Conservation (phyloP, 2,797 vertebrate genomes). For the Pachyuromys duprasi region DNA sequence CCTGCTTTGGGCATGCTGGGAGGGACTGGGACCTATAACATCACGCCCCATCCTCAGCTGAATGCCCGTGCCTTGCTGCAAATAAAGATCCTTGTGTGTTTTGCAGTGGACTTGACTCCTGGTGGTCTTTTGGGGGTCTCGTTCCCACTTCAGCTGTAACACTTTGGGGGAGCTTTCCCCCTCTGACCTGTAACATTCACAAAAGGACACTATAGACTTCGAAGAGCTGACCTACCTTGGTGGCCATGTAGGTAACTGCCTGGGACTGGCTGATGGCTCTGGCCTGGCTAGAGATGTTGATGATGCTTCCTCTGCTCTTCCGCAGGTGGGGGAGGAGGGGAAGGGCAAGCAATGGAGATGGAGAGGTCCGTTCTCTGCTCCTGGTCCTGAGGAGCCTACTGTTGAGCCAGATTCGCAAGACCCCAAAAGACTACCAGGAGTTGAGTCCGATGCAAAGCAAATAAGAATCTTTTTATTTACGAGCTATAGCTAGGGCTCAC, state of each 20-base stretch:
- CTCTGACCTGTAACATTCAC: neutral
- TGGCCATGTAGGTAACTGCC: slow-evolving; percentile 90
- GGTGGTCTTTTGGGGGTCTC: no score
- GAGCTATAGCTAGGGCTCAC: no score
- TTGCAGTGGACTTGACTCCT: no score
- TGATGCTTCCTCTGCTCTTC: slow-evolving; percentile 89
- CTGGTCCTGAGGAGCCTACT: neutral
- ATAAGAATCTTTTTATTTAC: no score
- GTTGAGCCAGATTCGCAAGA: no score
- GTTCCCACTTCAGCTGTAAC: neutral
- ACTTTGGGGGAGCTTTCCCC: neutral
- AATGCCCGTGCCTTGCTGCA: no score
- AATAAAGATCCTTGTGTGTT: no score
- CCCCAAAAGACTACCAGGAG: no score
- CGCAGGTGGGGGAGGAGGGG: slow-evolving; percentile 89
- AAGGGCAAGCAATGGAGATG: slow-evolving; percentile 86
- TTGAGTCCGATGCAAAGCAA: no score
- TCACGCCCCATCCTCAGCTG: no score
- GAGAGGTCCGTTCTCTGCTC: fast-evolving
- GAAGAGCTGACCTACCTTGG: slow-evolving; percentile 87
- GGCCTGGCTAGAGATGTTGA: slow-evolving; percentile 92
- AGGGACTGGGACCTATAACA: no score
- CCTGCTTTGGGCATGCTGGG: no score
- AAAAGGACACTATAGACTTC: neutral
- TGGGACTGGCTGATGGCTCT: slow-evolving; percentile 89